phyloP scores from a whole-genome alignment of 2,888 invertebrate genomes.

The Lycophotia porphyrea region DNA sequence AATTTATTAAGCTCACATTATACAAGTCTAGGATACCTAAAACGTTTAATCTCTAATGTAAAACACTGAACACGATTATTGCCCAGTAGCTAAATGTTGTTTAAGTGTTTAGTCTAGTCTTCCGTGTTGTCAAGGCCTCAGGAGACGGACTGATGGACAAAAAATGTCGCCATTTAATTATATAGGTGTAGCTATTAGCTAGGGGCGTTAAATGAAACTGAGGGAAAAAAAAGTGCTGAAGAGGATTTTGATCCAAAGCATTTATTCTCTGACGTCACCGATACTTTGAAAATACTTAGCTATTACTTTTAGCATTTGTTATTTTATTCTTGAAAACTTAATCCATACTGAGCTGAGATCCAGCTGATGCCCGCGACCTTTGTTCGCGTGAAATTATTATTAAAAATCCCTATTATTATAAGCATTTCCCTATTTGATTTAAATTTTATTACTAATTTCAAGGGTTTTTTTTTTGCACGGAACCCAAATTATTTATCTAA shows the following conservation, averaged over 20 bases:
- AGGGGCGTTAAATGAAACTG: background rate
- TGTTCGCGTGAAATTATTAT: too few species aligned
- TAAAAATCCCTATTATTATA: too few species aligned
- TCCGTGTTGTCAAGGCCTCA: conserved; percentile 82
- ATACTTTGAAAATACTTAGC: background rate
- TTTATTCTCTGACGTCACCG: background rate
- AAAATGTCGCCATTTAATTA: conserved; percentile 71
- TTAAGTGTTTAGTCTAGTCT: conserved; percentile 71
- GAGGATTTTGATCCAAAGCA: background rate
- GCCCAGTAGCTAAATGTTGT: conserved; percentile 73
- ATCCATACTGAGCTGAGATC: too few species aligned
- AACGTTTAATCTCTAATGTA: conserved; percentile 51
- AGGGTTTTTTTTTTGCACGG: too few species aligned
- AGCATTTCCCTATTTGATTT: too few species aligned
- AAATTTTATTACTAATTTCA: too few species aligned
- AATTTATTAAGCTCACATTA: conserved; percentile 27
- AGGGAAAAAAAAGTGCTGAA: background rate
- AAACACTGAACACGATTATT: conserved; percentile 53
- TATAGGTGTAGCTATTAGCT: conserved; percentile 40
- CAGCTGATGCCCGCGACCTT: too few species aligned
- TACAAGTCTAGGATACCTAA: conserved; percentile 15
- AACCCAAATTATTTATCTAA: too few species aligned
- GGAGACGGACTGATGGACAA: conserved; percentile 70
- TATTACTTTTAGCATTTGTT: background rate
- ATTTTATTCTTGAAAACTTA: background rate